Conservation (phyloP, 2,113 vertebrate genomes). For the Phalacrocorax carbo region DNA sequence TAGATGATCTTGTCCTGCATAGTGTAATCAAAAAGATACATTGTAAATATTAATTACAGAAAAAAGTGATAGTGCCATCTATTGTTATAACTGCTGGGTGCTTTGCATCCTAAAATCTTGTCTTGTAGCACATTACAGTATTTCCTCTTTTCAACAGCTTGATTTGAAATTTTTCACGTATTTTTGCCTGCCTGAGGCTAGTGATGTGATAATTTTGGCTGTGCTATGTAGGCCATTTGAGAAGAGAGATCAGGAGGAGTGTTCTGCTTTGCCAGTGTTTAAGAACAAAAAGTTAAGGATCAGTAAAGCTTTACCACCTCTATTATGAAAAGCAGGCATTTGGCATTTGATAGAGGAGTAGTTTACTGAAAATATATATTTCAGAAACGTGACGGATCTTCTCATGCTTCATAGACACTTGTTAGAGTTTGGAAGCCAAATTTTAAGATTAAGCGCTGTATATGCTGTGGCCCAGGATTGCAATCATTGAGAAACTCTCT, state of each 20-base stretch:
- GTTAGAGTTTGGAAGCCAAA: not conserved
- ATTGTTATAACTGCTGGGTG: not conserved
- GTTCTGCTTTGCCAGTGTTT: rapidly evolving
- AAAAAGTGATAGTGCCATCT: not conserved
- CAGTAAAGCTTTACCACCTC: not conserved
- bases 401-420: rapidly evolving
- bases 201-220: not conserved
- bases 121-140: not conserved
- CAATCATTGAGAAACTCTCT: not conserved
- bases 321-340: not conserved
- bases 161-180: not conserved
- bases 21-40: not conserved
- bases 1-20: not conserved
- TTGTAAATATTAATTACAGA: not conserved
- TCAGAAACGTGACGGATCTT: not conserved
- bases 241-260: not conserved
- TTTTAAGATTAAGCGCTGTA: not conserved
- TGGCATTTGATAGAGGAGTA: not conserved
- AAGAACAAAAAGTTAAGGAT: not conserved
- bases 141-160: not conserved
- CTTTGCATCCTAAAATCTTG: not conserved
- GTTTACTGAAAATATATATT: rapidly evolving
- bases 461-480: not conserved
- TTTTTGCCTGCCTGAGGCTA: not conserved
- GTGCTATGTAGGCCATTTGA: not conserved